Evolutionary conservation across 2,113 vertebrate genomes (phyloP).

Genomic region (Nothobranchius kuhntae): DNA sequence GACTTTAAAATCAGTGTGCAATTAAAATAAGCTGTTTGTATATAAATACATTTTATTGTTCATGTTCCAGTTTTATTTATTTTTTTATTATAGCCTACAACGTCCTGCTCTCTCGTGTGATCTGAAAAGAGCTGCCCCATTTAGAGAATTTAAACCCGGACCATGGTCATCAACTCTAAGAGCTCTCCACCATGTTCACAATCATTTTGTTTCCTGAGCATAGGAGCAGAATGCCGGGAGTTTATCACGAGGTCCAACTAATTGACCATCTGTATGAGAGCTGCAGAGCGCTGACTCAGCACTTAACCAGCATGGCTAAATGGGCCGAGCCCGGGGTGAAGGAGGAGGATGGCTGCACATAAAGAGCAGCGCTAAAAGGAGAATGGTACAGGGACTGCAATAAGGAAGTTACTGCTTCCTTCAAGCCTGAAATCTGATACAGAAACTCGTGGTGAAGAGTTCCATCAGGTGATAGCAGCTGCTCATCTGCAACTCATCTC

Average conservation of each 20-base stretch:
- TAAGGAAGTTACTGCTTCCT: slow-evolving; percentile 9
- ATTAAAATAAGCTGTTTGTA: slow-evolving; percentile 30
- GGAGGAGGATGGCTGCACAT: slow-evolving; percentile 20
- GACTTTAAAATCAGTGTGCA: slow-evolving; percentile 28
- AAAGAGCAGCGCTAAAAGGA: neutral
- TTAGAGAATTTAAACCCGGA: slow-evolving; percentile 52
- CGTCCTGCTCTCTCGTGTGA: slow-evolving; percentile 20
- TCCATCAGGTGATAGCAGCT: neutral
- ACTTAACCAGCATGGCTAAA: slow-evolving; percentile 51
- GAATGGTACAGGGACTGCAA: slow-evolving; percentile 9
- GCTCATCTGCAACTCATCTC: neutral
- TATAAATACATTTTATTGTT: slow-evolving; percentile 21
- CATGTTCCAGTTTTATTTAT: slow-evolving; percentile 12
- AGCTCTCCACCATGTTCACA: slow-evolving; percentile 42
- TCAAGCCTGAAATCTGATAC: neutral
- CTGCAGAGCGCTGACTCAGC: slow-evolving; percentile 59
- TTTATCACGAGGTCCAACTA: slow-evolving; percentile 53
- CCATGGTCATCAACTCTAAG: slow-evolving; percentile 47
- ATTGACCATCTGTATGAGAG: slow-evolving; percentile 40
- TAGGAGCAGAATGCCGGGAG: slow-evolving; percentile 37
- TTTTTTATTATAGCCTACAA: slow-evolving; percentile 30
- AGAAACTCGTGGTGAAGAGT: too few relatives aligned
- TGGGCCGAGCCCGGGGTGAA: slow-evolving; percentile 25
- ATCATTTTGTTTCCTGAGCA: slow-evolving; percentile 45
- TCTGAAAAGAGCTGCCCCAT: slow-evolving; percentile 52